These are phyloP conservation scores for Drosophila tani DNA, from an alignment of 1,140 invertebrate genomes.

Conservation along the genomic window DNA sequence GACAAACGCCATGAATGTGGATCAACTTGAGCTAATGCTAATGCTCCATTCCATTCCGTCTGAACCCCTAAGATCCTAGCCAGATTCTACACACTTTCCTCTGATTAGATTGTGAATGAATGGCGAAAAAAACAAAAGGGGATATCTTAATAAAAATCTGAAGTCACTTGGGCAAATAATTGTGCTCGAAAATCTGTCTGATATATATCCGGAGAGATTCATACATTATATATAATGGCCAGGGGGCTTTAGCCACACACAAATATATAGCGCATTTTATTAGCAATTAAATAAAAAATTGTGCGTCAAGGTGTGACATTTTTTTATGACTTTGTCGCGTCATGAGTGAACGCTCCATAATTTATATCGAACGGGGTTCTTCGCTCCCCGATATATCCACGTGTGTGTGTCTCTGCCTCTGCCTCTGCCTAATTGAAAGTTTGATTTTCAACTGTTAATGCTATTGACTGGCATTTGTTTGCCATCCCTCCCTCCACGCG, in stretches of 20 bases:
- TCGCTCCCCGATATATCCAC: constrained; percentile 22
- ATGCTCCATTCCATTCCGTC: constrained; percentile 30
- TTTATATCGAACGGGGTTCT: constrained; percentile 52
- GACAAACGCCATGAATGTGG: constrained; percentile 60
- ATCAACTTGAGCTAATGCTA: constrained; percentile 47
- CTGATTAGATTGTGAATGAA: constrained; percentile 49
- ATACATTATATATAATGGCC: constrained; percentile 34
- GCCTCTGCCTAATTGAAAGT: constrained; percentile 45
- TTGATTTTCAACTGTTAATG: constrained; percentile 49
- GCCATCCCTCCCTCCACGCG: constrained; percentile 8
- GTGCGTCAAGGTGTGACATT: constrained; percentile 73
- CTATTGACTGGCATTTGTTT: constrained; percentile 42
- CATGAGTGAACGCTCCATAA: constrained; percentile 31
- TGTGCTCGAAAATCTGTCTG: constrained; percentile 33
- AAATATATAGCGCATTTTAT: constrained; percentile 67
- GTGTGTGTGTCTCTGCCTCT: not conserved
- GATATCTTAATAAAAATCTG: constrained; percentile 12
- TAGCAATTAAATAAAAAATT: constrained; percentile 74
- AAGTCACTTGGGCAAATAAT: constrained; percentile 60
- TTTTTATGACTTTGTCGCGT: constrained; percentile 76
- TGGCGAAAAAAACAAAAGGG: constrained; percentile 24
- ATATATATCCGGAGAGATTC: constrained; percentile 45
- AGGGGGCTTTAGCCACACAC: constrained; percentile 46
- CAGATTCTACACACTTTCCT: constrained; percentile 7
- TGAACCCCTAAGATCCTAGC: constrained; percentile 36